A percentile compares a stretch with the other conserved stretches of the same genome.
Conservation (phyloP, 2,113 vertebrate species). For the Trichechus manatus region DNA sequence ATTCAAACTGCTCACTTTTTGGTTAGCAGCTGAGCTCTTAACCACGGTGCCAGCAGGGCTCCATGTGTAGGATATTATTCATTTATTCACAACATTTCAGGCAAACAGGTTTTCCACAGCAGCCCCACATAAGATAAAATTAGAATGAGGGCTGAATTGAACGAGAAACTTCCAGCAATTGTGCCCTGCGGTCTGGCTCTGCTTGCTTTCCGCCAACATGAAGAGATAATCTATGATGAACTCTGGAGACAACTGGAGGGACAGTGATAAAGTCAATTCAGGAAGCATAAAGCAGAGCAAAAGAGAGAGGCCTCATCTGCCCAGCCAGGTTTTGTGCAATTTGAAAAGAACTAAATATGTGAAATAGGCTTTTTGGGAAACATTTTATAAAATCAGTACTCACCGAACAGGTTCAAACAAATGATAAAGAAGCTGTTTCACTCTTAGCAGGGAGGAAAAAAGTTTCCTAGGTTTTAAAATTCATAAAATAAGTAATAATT, state of each 20-base stretch:
- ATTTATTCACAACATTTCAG: slow-evolving; percentile 61
- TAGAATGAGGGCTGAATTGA: background rate
- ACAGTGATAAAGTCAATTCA: slow-evolving; percentile 10
- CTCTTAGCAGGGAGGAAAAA: background rate
- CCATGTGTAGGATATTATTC: slow-evolving; percentile 22
- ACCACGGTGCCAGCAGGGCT: too few relatives aligned
- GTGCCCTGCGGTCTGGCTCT: fast-evolving
- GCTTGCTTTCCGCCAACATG: slow-evolving; percentile 24
- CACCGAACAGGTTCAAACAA: slow-evolving; percentile 15
- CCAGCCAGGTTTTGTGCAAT: background rate
- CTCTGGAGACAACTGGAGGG: background rate
- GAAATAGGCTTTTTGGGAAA: slow-evolving; percentile 43
- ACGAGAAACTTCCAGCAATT: background rate
- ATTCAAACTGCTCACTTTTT: too few relatives aligned
- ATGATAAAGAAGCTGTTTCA: slow-evolving; percentile 1
- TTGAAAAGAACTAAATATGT: slow-evolving; percentile 23
- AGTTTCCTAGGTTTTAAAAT: background rate
- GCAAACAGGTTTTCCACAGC: slow-evolving; percentile 20
- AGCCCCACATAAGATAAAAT: slow-evolving; percentile 61
- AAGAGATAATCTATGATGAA: slow-evolving; percentile 37
- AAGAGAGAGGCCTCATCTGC: background rate
- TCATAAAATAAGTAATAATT: slow-evolving; percentile 33
- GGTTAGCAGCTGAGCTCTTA: too few relatives aligned
- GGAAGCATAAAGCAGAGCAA: background rate
- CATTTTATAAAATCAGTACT: slow-evolving; percentile 47